phyloP scores from a whole-genome alignment of 2,113 vertebrate species.

The Phoenicopterus ruber region DNA sequence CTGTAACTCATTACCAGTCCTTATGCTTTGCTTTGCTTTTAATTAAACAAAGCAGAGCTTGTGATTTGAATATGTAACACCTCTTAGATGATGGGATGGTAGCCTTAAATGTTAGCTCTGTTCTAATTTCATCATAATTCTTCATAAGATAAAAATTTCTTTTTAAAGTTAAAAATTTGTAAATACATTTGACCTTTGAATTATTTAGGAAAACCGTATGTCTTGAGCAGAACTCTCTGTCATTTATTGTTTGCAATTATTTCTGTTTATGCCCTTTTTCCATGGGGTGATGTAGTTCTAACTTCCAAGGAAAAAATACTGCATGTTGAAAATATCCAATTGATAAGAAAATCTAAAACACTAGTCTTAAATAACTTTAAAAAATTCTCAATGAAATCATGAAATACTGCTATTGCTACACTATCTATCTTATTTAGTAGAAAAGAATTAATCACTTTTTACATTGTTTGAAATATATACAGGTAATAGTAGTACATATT shows the following conservation, averaged over 20 bases:
- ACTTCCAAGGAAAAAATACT: neutral
- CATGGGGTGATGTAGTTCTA: neutral
- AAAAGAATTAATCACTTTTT: neutral
- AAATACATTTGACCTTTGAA: neutral
- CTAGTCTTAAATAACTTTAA: neutral
- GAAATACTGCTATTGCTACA: neutral
- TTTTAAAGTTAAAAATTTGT: neutral
- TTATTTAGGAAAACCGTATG: neutral
- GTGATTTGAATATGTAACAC: slow-evolving; percentile 16
- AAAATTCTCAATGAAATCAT: neutral
- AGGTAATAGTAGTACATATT: neutral
- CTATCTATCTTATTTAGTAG: neutral
- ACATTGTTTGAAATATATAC: neutral
- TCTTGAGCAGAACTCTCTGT: neutral
- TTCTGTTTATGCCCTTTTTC: neutral
- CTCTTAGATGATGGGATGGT: neutral
- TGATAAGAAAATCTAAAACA: neutral
- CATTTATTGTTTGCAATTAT: neutral
- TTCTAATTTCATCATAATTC: neutral
- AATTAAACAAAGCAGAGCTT: slow-evolving; percentile 51
- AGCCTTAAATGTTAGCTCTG: neutral
- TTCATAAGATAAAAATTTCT: neutral
- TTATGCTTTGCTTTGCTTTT: slow-evolving; percentile 44
- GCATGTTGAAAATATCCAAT: neutral
- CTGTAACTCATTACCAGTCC: slow-evolving; percentile 6